Conservation (phyloP, 2,797 vertebrate genomes). For the Loriculus beryllinus region DNA sequence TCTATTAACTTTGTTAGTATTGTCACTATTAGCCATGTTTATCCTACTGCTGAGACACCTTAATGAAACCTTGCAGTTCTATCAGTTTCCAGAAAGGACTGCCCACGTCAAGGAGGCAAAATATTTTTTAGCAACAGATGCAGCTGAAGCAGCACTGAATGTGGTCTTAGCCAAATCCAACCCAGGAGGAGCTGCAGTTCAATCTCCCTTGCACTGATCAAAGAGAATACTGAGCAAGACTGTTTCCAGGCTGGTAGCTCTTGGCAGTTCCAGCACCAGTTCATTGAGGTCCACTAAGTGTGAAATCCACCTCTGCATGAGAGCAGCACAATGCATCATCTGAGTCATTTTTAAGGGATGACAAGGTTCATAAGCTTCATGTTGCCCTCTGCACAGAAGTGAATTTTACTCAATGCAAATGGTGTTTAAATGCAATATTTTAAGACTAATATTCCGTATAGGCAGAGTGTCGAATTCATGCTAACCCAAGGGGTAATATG, state of each 20-base stretch:
- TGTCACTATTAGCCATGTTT: not conserved
- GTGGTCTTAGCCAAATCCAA: not conserved
- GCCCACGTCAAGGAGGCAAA: not conserved
- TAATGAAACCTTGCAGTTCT: not conserved
- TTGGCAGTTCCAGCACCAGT: not conserved
- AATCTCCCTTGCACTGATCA: not conserved
- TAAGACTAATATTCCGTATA: constrained; percentile 38
- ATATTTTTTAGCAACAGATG: not conserved
- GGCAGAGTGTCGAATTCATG: constrained; percentile 28
- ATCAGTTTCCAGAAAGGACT: not conserved
- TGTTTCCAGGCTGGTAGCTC: not conserved
- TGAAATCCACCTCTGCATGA: not conserved
- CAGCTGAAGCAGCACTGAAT: not conserved
- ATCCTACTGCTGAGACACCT: not conserved
- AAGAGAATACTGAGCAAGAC: not conserved
- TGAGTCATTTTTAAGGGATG: not conserved
- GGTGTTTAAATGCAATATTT: constrained; percentile 60
- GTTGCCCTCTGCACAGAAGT: constrained; percentile 33
- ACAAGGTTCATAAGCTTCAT: not conserved
- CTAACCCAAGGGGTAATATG: constrained; percentile 19
- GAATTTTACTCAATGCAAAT: constrained; percentile 42
- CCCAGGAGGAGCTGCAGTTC: not conserved
- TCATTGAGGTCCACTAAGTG: not conserved
- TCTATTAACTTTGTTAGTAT: not conserved
- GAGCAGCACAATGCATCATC: not conserved